Evolutionary conservation across 64 coral and sea anemone species (phyloP), one percentile per base, ranked within the genome.

Genomic region (Montipora efflorescens): DNA sequence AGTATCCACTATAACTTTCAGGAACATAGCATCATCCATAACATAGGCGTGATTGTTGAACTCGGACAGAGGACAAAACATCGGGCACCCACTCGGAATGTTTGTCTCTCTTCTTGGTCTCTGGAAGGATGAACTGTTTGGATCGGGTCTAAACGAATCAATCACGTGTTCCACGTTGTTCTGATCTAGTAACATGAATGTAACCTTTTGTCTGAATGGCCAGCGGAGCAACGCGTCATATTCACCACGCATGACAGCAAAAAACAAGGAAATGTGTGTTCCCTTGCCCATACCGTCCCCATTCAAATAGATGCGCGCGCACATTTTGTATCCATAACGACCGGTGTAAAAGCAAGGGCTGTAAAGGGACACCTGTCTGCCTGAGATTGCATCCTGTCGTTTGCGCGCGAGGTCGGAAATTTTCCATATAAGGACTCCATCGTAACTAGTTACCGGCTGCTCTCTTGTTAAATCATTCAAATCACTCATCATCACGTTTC

Each of bases 261-360:
- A 87, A 43, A 87, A 87, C 25, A 73, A 8, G 8, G 84, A 87
- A 8, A 75, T 87, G 67, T 87, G 84, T 5, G 66, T 77, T 18
- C 87, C 87, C 74, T 89, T 89, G 8, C 87, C 87, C 25, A 89
- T 78, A 23, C 87, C 87, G 73, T 89, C 87, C 1, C 87, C 87
- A 77, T 78, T 89, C 8, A 89, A 78, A 59, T 89, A 89, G 51
- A 89, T 48, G 6, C 87, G 87, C 15, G 36, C 87, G 57, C 87
- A 77, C 75, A 89, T 64, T 48, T 89, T 89, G 47, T 89, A 89
- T 18, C 87, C 87, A 71, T 85, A 71, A 7, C 61, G 64, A 71
- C 82, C 46, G 44, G 82, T 85, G n/a, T 70, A 85, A 64, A 85
- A 85, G 7, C 64, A 85, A 0, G 62, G 82, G 45, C 82, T 85